These are phyloP conservation scores for Ridgeia piscesae DNA, from an alignment of 1,140 invertebrate genomes.

Conservation along the genomic window DNA sequence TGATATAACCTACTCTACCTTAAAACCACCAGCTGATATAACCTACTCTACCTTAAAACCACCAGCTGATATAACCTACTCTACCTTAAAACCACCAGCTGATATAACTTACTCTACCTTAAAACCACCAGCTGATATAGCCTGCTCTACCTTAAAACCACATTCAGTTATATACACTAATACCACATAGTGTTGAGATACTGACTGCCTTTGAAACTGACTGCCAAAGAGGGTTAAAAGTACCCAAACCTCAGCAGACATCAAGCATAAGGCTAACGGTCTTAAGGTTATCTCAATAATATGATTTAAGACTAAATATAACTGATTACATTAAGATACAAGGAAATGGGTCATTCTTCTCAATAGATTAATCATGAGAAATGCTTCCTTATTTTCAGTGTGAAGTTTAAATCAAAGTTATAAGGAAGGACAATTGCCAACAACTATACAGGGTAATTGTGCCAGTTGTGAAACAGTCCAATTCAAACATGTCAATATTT, in stretches of 20 bases:
- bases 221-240: not conserved
- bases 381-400: not conserved
- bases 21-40: too few species aligned
- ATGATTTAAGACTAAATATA: not conserved
- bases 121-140: not conserved
- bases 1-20: too few species aligned
- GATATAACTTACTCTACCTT: not conserved
- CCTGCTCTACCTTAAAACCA: not conserved
- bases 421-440: not conserved
- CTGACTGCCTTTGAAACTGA: not conserved
- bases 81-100: too few species aligned
- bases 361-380: not conserved
- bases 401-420: not conserved
- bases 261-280: not conserved
- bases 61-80: too few species aligned
- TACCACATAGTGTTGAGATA: not conserved
- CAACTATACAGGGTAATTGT: too few species aligned
- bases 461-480: too few species aligned
- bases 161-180: not conserved
- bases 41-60: too few species aligned
- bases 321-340: not conserved
- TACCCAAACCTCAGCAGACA: not conserved
- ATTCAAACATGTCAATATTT: too few species aligned
- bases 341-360: not conserved
- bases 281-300: not conserved